Evolutionary conservation across 2,888 invertebrate genomes (phyloP).

Genomic region (Agrochola macilenta): DNA sequence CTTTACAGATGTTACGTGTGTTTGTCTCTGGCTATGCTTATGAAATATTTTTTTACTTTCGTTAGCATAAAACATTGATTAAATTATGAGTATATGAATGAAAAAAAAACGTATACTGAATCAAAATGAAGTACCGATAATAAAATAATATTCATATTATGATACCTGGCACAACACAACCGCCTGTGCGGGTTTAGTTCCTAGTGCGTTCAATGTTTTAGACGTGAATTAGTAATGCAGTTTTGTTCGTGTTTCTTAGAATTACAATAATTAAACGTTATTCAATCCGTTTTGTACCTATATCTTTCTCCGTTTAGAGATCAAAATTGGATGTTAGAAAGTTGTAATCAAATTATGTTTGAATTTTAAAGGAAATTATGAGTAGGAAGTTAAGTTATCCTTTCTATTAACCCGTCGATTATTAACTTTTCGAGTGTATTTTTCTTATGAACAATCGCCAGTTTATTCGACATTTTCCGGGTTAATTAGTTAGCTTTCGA

Average conservation of each 20-base stretch:
- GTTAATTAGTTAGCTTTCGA: not conserved
- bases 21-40: not conserved
- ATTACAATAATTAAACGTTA: constrained; percentile 27
- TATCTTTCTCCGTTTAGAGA: constrained; percentile 18
- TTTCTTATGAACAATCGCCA: too few species aligned
- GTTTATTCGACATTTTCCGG: too few species aligned
- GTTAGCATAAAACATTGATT: not conserved
- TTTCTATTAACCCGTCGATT: not conserved
- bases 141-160: not conserved
- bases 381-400: not conserved
- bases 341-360: constrained; percentile 5
- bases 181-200: not conserved
- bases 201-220: constrained; percentile 14
- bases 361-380: constrained; percentile 3
- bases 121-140: not conserved
- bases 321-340: constrained; percentile 9
- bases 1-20: not conserved
- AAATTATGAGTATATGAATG: not conserved
- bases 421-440: too few species aligned
- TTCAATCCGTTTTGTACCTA: constrained; percentile 8
- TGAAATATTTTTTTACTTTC: too few species aligned
- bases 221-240: constrained; percentile 46
- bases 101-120: not conserved
- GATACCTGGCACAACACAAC: not conserved
- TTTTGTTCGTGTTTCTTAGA: constrained; percentile 32